These are phyloP conservation scores for Orientallactaga sibirica DNA, from an alignment of 2,797 vertebrate genomes.

Conservation along the genomic window DNA sequence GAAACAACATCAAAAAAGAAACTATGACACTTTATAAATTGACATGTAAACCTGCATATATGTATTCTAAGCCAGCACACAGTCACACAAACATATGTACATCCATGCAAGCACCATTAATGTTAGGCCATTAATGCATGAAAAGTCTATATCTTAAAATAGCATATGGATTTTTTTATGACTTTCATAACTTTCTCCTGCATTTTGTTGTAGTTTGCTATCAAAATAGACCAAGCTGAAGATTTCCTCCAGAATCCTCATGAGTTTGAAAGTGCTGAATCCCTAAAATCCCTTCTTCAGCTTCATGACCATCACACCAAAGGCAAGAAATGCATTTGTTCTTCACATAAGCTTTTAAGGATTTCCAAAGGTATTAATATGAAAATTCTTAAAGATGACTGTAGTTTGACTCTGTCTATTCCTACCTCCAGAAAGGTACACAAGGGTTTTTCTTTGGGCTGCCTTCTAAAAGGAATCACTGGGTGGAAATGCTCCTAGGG, in stretches of 20 bases:
- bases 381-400: neutral
- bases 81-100: neutral
- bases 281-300: conserved; percentile 87
- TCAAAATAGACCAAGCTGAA: conserved; percentile 92
- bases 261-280: conserved; percentile 84
- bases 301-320: conserved; percentile 90
- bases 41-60: neutral
- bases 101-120: neutral
- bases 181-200: conserved; percentile 55
- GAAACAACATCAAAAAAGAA: conserved; percentile 35
- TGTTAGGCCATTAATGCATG: neutral
- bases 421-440: neutral
- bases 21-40: neutral
- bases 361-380: neutral
- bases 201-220: conserved; percentile 91
- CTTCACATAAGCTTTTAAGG: neutral
- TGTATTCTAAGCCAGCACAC: neutral
- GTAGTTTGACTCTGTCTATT: conserved; percentile 19
- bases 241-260: conserved; percentile 88
- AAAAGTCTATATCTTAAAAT: neutral
- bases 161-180: neutral
- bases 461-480: neutral
- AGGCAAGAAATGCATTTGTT: conserved; percentile 86
- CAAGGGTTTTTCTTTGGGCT: conserved; percentile 18
- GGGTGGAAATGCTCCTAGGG: neutral